phyloP scores from a whole-genome alignment of 1,140 invertebrate genomes.

The Nasonia vitripennis region DNA sequence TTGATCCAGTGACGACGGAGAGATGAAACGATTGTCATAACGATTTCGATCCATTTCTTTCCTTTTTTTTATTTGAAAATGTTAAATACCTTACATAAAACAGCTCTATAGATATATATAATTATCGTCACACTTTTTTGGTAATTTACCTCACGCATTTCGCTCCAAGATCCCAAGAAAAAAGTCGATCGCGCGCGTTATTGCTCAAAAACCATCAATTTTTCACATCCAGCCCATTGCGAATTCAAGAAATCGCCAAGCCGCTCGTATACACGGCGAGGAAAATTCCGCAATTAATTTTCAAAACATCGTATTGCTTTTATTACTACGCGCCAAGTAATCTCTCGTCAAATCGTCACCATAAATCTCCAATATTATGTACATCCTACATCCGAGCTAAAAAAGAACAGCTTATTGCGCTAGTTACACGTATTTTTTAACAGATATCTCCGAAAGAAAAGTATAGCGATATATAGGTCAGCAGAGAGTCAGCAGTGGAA shows the following conservation, averaged over 20 bases:
- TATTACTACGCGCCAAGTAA: background rate
- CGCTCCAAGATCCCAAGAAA: background rate
- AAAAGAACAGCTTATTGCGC: background rate
- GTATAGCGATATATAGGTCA: background rate
- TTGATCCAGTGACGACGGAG: background rate
- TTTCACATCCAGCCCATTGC: conserved; percentile 9
- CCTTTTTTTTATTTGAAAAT: background rate
- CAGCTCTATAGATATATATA: too few species aligned
- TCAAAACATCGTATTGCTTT: background rate
- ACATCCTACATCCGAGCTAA: background rate
- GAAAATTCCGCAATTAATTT: conserved; percentile 35
- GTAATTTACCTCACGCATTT: background rate
- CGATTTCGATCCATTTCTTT: background rate
- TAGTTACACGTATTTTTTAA: background rate
- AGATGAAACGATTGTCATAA: background rate
- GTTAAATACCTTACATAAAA: too few species aligned
- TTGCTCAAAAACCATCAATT: conserved; percentile 26
- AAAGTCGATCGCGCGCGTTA: background rate
- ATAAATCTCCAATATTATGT: conserved; percentile 20
- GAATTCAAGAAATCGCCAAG: background rate
- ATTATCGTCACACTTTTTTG: background rate
- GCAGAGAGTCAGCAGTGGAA: background rate
- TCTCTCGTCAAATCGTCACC: conserved; percentile 8
- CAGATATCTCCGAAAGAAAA: background rate
- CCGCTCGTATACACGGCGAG: background rate